Evolutionary conservation across 2,113 vertebrate species (phyloP), one percentile per base, ranked within the genome.

Genomic region (Hirundichthys speculiger): DNA sequence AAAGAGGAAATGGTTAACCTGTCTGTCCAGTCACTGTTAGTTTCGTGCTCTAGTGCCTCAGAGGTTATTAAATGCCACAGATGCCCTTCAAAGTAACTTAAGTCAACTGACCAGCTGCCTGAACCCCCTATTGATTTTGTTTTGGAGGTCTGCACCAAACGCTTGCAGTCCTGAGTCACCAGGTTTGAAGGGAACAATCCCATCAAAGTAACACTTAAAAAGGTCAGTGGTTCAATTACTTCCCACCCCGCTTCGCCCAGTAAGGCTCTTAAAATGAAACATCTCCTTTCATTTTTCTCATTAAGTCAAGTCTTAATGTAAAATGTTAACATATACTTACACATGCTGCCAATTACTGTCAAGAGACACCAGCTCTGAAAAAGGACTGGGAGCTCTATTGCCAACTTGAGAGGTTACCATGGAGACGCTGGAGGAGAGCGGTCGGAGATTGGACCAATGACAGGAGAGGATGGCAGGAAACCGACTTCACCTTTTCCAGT

Each of bases 151-250:
- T 24, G 55, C 38, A 43, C 18, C 16, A 20, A 69, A 30, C 46
- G 49, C 16, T 54, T 50, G 14, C 20, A 34, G 41, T 52, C 55
- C 52, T n/a, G 50, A 84, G 68, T 65, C 66, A 50, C 43, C 40
- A 14, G n/a, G 40, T 70, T 76, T 73, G 22, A 47, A 46, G 34
- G 62, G 50, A 64, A 30, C 56, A 54, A 49, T 16, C 21, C 48
- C 49, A 24, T 79, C 24, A 60, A 45, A 53, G 48, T 66, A 57
- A 61, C 70, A 74, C 80, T 82, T 76, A 50, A 59, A 83, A 89
- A 85, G 83, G 80, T 85, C 80, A 84, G 19, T 19, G 53, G 76
- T 84, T 85, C 67, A 82, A 82, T 87, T 73, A 83, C 64, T 16
- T 77, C 40, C 56, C 18, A 55, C 72, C 59, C 60, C 49, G 51